Evolutionary conservation across 1,140 invertebrate species (phyloP).

Genomic region (Hylaeus volcanicus): DNA sequence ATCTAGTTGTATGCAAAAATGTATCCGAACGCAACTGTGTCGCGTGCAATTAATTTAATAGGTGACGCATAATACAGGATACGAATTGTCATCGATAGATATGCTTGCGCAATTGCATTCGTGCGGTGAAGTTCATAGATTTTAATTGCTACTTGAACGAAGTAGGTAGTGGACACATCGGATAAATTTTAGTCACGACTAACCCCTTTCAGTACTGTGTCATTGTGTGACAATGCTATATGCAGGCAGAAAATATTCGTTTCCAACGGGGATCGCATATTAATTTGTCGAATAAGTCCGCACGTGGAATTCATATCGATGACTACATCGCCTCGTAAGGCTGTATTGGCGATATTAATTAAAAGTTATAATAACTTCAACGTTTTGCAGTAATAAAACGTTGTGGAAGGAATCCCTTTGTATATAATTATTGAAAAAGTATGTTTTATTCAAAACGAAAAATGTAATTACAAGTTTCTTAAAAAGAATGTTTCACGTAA

Average conservation of each 20-base stretch:
- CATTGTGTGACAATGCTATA: constrained; percentile 65
- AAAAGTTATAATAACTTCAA: neutral
- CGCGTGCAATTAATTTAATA: neutral
- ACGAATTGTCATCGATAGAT: neutral
- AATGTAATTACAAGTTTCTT: no score
- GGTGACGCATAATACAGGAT: neutral
- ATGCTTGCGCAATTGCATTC: neutral
- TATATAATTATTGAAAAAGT: no score
- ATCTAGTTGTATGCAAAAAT: no score
- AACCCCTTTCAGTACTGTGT: constrained; percentile 71
- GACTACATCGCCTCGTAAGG: neutral
- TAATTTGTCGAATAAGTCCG: constrained; percentile 57
- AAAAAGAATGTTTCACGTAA: no score
- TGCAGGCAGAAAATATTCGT: constrained; percentile 62
- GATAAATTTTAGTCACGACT: constrained; percentile 64
- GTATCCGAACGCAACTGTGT: no score
- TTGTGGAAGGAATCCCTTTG: neutral
- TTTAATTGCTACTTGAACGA: constrained; percentile 9
- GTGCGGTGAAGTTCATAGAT: neutral
- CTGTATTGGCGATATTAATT: neutral
- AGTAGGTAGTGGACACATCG: constrained; percentile 6
- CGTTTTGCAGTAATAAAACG: neutral
- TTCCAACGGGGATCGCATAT: constrained; percentile 64
- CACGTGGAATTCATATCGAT: constrained; percentile 55
- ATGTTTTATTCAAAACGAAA: no score